phyloP scores from a whole-genome alignment of 1,140 invertebrate genomes.

The Lepeophtheirus salmonis region DNA sequence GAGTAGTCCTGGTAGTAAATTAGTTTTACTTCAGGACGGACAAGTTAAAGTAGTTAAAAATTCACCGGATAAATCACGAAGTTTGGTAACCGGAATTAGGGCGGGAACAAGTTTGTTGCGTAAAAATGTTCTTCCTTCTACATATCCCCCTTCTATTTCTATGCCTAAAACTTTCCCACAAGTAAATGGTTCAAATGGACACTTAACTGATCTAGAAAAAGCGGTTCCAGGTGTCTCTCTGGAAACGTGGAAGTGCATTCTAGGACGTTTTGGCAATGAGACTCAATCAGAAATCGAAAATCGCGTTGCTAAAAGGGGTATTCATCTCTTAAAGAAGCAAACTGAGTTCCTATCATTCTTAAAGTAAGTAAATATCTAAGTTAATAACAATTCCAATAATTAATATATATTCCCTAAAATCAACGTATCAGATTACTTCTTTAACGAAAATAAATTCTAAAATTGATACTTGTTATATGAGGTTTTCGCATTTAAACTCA shows the following conservation, averaged over 20 bases:
- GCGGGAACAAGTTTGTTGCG: background rate
- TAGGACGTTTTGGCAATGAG: background rate
- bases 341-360: background rate
- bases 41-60: background rate
- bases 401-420: too few species aligned
- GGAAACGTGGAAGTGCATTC: slow-evolving; percentile 2
- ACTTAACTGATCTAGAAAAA: slow-evolving; percentile 1
- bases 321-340: background rate
- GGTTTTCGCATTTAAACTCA: too few species aligned
- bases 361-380: background rate
- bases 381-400: background rate
- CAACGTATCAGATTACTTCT: too few species aligned
- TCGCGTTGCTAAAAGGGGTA: slow-evolving; percentile 1
- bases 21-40: background rate
- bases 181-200: background rate
- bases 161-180: background rate
- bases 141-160: background rate
- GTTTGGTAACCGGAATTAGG: background rate
- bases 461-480: too few species aligned
- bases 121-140: background rate
- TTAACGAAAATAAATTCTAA: too few species aligned
- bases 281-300: background rate
- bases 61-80: background rate
- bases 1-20: background rate
- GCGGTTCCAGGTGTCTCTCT: slow-evolving; percentile 1